phyloP scores from a whole-genome alignment of 2,888 invertebrate genomes.

The Tricholauxania praeusta region DNA sequence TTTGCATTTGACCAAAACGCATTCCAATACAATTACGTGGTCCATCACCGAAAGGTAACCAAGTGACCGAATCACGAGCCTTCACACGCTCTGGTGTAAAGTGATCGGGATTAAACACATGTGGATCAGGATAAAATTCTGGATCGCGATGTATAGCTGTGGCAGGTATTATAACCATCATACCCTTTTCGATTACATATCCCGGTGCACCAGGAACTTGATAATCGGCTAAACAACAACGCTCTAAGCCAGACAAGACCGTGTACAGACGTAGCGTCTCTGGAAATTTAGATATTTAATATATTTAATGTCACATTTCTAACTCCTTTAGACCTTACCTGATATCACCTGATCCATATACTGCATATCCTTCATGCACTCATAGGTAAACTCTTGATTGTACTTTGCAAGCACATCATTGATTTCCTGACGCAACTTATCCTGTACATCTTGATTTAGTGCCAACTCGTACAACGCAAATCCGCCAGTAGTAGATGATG shows the following conservation, averaged over 20 bases:
- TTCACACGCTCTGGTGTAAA: slow-evolving; percentile 71
- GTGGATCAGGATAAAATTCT: slow-evolving; percentile 70
- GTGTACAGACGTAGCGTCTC: slow-evolving; percentile 73
- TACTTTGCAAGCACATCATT: slow-evolving; percentile 49
- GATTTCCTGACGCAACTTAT: slow-evolving; percentile 67
- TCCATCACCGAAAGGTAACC: slow-evolving; percentile 63
- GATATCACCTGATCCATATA: slow-evolving; percentile 59
- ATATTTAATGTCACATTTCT: slow-evolving; percentile 28
- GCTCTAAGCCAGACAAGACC: slow-evolving; percentile 69
- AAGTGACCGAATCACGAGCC: slow-evolving; percentile 66
- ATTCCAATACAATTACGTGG: slow-evolving; percentile 62
- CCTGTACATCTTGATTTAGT: slow-evolving; percentile 67
- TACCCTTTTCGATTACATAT: slow-evolving; percentile 68
- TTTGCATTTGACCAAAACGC: slow-evolving; percentile 63
- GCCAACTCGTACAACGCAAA: slow-evolving; percentile 70
- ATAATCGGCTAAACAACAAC: slow-evolving; percentile 70
- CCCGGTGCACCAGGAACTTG: slow-evolving; percentile 69
- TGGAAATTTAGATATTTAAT: slow-evolving; percentile 46
- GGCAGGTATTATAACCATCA: slow-evolving; percentile 53
- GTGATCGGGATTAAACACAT: slow-evolving; percentile 73
- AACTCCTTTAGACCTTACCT: slow-evolving; percentile 51
- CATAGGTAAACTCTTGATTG: slow-evolving; percentile 56
- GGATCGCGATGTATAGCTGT: slow-evolving; percentile 72
- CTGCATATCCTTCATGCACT: slow-evolving; percentile 58
- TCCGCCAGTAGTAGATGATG: slow-evolving; percentile 68